Evolutionary conservation across 2,888 invertebrate genomes (phyloP).

Genomic region (Drosophila mulleri): DNA sequence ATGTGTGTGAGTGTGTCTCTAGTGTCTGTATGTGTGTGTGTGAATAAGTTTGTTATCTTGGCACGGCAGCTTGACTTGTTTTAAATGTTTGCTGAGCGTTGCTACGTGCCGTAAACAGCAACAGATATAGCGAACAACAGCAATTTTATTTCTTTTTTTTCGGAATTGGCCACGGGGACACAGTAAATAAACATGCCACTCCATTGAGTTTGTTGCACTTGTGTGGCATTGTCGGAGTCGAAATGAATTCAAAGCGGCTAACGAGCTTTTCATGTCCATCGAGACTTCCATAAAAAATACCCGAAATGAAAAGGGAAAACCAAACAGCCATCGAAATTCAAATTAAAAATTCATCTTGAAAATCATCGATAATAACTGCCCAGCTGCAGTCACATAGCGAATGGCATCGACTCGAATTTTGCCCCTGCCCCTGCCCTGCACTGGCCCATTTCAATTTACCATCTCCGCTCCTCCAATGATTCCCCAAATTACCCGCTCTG

Average conservation of each 20-base stretch:
- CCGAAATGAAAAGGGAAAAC: constrained; percentile 1
- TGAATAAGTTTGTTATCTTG: constrained; percentile 58
- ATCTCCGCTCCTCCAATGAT: neutral
- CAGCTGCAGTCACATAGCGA: neutral
- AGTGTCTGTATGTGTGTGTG: constrained; percentile 31
- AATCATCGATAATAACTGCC: constrained; percentile 31
- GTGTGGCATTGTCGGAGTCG: constrained; percentile 29
- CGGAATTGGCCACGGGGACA: constrained; percentile 58
- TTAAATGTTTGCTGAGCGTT: constrained; percentile 78
- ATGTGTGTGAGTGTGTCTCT: neutral
- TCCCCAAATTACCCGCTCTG: neutral
- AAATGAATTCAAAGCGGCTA: constrained; percentile 45
- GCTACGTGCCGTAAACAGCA: constrained; percentile 73
- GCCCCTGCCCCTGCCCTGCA: neutral
- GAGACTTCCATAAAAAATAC: constrained; percentile 14
- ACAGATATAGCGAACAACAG: constrained; percentile 44
- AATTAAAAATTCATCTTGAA: constrained; percentile 43
- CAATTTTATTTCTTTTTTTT: constrained; percentile 14
- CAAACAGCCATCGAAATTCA: constrained; percentile 10
- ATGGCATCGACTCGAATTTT: constrained; percentile 9
- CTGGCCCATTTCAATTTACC: neutral
- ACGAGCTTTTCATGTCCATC: constrained; percentile 47
- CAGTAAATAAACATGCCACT: constrained; percentile 66
- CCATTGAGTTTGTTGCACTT: constrained; percentile 56
- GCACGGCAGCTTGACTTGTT: constrained; percentile 69